Evolutionary conservation across 1,140 invertebrate genomes (phyloP).

Genomic region (Orius insidiosus): DNA sequence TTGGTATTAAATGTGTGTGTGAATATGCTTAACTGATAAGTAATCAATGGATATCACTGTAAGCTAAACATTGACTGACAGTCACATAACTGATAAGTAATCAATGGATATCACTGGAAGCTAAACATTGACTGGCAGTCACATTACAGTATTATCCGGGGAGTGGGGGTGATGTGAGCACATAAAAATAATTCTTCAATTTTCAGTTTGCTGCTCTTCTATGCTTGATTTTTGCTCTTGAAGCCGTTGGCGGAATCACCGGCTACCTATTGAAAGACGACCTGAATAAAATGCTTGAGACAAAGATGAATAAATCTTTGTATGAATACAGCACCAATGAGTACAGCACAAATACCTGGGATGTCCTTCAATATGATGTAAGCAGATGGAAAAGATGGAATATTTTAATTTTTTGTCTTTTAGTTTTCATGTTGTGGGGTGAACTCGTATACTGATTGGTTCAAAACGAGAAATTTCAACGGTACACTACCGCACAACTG

Average conservation of each 20-base stretch:
- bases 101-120: too few species aligned
- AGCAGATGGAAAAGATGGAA: constrained; percentile 23
- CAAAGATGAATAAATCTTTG: constrained; percentile 48
- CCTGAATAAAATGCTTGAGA: constrained; percentile 43
- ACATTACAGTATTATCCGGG: too few species aligned
- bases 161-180: too few species aligned
- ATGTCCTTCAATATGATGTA: constrained; percentile 63
- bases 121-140: too few species aligned
- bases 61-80: too few species aligned
- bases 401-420: not conserved
- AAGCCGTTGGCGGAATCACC: constrained; percentile 67
- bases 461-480: constrained; percentile 29
- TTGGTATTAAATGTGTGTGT: too few species aligned
- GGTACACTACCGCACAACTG: constrained; percentile 45
- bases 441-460: constrained; percentile 47
- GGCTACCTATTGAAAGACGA: constrained; percentile 63
- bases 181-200: constrained; percentile 18
- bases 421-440: constrained; percentile 51
- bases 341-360: constrained; percentile 47
- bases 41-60: too few species aligned
- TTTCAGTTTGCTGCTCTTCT: constrained; percentile 67
- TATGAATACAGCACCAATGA: constrained; percentile 39
- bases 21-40: too few species aligned
- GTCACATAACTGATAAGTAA: too few species aligned
- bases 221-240: constrained; percentile 63